Evolutionary conservation across 1,140 invertebrate genomes (phyloP).

Genomic region (Drosophila teissieri): DNA sequence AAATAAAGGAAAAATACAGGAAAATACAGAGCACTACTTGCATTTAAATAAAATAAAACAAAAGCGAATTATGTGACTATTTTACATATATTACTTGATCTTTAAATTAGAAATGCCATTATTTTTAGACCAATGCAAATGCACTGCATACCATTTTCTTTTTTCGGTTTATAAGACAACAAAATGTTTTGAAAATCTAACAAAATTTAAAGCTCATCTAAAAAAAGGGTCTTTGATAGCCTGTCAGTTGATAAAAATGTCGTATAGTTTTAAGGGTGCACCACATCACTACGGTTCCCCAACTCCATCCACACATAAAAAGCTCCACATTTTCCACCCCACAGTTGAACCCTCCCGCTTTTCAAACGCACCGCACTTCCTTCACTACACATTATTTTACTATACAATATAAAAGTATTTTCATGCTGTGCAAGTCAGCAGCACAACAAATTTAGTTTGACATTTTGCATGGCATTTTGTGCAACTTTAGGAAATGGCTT

Average conservation of each 20-base stretch:
- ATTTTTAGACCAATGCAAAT: no score
- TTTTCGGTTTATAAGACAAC: no score
- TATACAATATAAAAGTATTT: slow-evolving; percentile 35
- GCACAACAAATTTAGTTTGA: slow-evolving; percentile 38
- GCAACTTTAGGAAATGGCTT: slow-evolving; percentile 22
- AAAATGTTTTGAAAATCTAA: neutral
- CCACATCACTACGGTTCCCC: slow-evolving; percentile 3
- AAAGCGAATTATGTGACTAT: no score
- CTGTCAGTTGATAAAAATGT: neutral
- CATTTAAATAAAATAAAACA: no score
- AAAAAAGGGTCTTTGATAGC: neutral
- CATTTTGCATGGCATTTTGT: slow-evolving; percentile 50
- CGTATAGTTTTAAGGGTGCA: slow-evolving; percentile 20
- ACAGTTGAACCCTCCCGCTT: slow-evolving; percentile 2
- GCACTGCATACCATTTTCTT: no score
- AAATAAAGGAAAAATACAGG: neutral
- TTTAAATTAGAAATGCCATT: no score
- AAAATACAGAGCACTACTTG: neutral
- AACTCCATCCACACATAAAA: slow-evolving; percentile 10
- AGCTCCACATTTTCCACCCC: slow-evolving; percentile 7
- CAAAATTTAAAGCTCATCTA: neutral
- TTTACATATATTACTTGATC: no score
- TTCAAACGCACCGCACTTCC: slow-evolving; percentile 13
- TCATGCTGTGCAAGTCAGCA: slow-evolving; percentile 21
- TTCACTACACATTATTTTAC: slow-evolving; percentile 19